Base-by-base conservation (phyloP, 1,140 invertebrate genomes). In the Bombus sylvicola region DNA sequence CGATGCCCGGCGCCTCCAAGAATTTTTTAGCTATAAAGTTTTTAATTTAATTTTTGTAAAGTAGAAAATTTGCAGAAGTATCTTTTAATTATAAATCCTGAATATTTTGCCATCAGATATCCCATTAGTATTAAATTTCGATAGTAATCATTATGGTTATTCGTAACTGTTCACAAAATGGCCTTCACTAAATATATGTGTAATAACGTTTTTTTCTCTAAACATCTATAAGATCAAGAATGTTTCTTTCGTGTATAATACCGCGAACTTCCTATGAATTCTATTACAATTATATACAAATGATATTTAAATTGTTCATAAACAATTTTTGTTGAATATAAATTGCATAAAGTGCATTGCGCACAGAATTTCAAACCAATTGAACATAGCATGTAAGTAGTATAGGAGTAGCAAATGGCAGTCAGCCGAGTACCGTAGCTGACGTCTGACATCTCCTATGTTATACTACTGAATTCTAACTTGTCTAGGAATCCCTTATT, bases 1-100 rank as follows among this genome's bases (percentile, higher is more conserved):
- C 37, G 76, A 68, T 86, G 12, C 72, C 79, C 72, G 85, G 84
- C 71, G 53, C 75, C 83, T 79, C 83, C 75, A 84, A 53, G 5
- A 6, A 6, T 8, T 53, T 53, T 72, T 93, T 84, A 66, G 5
- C 12, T 59, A 1, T 10, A 12, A 59, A 28, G 57, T 2, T 59
- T 12, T 28, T 18, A 53, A 53, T 59, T 59, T n/a, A 12, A 59
- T 12, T 3, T 12, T n/a, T 62, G 12, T n/a, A 12, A 62, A 4
- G 3, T 62, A 62, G 28, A 4, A 62, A 5, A 62, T n/a, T 62
- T n/a, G 10, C 28, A 59, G 43, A 62, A 3, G 3, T 3, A 62
- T 8, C 4, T n/a, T 22, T 53, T 53, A 53, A 53, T 6, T 53
- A 18, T 22, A 53, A 53, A 6, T 5, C 0, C 47, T 22, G 47